Conservation (phyloP, 2,888 invertebrate genomes). For the Orthosia gothica region DNA sequence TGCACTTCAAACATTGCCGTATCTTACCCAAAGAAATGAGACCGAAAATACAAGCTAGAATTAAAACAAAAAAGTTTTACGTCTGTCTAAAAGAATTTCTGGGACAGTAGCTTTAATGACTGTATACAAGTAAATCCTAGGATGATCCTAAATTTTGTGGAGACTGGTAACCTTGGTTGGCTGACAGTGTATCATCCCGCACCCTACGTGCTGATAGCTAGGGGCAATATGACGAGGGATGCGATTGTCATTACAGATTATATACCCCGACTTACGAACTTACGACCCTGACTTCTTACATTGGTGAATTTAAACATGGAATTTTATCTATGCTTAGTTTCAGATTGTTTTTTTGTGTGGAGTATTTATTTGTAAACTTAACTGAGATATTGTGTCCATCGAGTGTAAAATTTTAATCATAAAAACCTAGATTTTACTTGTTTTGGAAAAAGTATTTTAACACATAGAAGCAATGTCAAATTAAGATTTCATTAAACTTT, state of each 20-base stretch:
- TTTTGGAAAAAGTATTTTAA: neutral
- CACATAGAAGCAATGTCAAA: neutral
- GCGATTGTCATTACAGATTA: conserved; percentile 73
- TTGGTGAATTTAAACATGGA: conserved; percentile 34
- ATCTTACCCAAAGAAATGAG: conserved; percentile 19
- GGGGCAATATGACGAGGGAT: conserved; percentile 66
- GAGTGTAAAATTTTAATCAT: neutral
- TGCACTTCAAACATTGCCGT: conserved; percentile 35
- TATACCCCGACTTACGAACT: conserved; percentile 68
- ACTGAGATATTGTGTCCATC: too few species aligned
- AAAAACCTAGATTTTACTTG: neutral
- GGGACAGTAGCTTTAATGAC: conserved; percentile 45
- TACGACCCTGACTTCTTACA: conserved; percentile 61
- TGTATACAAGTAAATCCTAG: conserved; percentile 46
- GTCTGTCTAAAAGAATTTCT: conserved; percentile 43
- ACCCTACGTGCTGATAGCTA: conserved; percentile 63
- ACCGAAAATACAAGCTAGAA: conserved; percentile 43
- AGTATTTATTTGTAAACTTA: neutral
- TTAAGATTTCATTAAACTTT: neutral
- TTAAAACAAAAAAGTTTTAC: conserved; percentile 41
- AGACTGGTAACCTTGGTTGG: conserved; percentile 44
- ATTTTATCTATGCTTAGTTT: conserved; percentile 28
- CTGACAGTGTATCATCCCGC: conserved; percentile 65
- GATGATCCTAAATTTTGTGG: conserved; percentile 40
- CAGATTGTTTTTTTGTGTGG: neutral